Conservation (phyloP, 2,797 vertebrate species). For the Margarornis squamiger region DNA sequence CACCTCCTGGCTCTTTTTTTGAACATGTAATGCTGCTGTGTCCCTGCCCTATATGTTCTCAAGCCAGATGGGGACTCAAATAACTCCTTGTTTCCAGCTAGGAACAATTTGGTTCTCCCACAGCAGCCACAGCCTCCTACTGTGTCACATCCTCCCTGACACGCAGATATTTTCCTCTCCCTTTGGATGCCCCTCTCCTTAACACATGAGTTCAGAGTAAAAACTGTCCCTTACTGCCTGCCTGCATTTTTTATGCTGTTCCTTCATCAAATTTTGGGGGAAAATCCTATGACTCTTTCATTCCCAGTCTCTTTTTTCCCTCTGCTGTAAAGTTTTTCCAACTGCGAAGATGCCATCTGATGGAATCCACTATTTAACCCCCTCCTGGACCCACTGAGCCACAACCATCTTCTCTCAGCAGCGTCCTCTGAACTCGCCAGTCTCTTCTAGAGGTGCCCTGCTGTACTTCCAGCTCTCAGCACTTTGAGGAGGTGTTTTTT, state of each 20-base stretch:
- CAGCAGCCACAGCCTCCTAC: not conserved
- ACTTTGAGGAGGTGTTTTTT: not conserved
- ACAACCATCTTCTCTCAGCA: not conserved
- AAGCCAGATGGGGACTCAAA: slow-evolving; percentile 25
- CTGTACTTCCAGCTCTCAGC: not conserved
- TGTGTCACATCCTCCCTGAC: not conserved
- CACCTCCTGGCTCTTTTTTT: not conserved
- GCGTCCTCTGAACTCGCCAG: not conserved
- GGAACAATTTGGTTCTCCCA: slow-evolving; percentile 13
- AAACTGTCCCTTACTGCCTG: not conserved
- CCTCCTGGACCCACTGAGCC: not conserved
- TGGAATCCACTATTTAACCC: too few relatives aligned
- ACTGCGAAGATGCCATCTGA: not conserved
- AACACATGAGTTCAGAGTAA: not conserved
- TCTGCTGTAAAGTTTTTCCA: not conserved
- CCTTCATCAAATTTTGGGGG: not conserved
- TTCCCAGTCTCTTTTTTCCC: not conserved
- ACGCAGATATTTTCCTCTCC: not conserved
- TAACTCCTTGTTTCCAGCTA: slow-evolving; percentile 29
- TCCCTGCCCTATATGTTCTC: not conserved
- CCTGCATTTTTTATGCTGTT: not conserved
- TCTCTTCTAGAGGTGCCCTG: not conserved
- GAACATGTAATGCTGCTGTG: not conserved
- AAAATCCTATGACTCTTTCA: not conserved
- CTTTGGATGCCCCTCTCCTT: not conserved